Evolutionary conservation across 2,888 invertebrate genomes (phyloP).

Genomic region (Drosophila ustulata): DNA sequence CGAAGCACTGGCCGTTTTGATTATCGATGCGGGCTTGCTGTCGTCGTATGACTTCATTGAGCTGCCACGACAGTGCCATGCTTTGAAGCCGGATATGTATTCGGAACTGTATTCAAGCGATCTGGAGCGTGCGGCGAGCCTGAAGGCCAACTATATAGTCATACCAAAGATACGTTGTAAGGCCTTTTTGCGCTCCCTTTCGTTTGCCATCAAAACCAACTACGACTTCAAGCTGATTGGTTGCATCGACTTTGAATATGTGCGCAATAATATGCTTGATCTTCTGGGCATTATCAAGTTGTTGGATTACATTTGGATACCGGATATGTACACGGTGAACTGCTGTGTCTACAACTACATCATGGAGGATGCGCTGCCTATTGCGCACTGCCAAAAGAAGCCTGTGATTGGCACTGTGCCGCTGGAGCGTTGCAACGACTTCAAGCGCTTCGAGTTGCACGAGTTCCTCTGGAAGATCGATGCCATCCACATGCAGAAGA

Average conservation of each 20-base stretch:
- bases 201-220: constrained; percentile 41
- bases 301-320: constrained; percentile 82
- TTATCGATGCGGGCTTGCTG: constrained; percentile 74
- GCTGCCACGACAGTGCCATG: constrained; percentile 79
- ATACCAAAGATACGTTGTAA: constrained; percentile 76
- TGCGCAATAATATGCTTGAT: constrained; percentile 78
- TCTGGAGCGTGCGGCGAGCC: constrained; percentile 62
- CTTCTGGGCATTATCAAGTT: constrained; percentile 76
- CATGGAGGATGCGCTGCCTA: constrained; percentile 75
- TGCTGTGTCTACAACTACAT: constrained; percentile 67
- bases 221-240: constrained; percentile 75
- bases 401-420: constrained; percentile 83
- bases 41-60: constrained; percentile 81
- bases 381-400: constrained; percentile 74
- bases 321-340: constrained; percentile 72
- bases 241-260: constrained; percentile 74
- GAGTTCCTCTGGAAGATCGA: constrained; percentile 80
- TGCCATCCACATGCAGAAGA: constrained; percentile 83
- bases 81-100: constrained; percentile 47
- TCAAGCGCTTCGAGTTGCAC: constrained; percentile 81
- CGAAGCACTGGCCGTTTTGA: constrained; percentile 72
- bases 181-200: constrained; percentile 68
- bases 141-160: constrained; percentile 78
- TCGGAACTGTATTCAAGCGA: constrained; percentile 67
- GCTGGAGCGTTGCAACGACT: constrained; percentile 81